Base-by-base conservation (phyloP, 2,888 invertebrate species). In the Rosalia funebris region DNA sequence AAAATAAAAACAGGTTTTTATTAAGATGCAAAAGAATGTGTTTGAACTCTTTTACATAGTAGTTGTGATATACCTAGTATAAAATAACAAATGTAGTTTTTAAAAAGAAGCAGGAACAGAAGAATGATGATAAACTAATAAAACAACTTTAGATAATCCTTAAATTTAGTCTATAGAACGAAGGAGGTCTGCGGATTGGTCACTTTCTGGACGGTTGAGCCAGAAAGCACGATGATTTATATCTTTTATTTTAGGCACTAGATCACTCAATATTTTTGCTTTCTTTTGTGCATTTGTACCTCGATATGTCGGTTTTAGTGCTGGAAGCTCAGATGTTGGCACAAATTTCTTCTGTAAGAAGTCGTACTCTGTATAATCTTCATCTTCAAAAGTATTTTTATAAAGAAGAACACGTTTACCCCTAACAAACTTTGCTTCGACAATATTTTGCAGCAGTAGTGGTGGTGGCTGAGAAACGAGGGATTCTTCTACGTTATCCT, bases 401-500 rank as follows among this genome's bases (percentile, higher is more conserved):
- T 25, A 25, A 25, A 25, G 25, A 25, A 25, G 25, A 25, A 25
- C 25, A 25, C 25, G 25, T 25, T 25, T 25, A 25, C 41, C 41
- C 17, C 12, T 41, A 41, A 3, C 41, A 41, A 41, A 41, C 17
- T 41, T 41, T 2, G 17, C 41, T 41, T 41, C 12, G 17, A 41
- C 41, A 41, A 41, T 41, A 16, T 41, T 16, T 41, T 41, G 41
- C 17, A 41, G 41, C 14, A 41, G 41, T 16, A 41, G 14, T 41
- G 41, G 7, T 9, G 41, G 41, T 11, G 17, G 41, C 12, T 41
- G 15, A 41, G 41, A 11, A 14, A 15, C 41, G 15, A 15, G 41
- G 41, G 41, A 15, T 14, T 41, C 17, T 41, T 14, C 41, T 15
- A 15, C 17, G 9, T 41, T 4, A 14, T 41, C 17, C 41, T 16